These are phyloP conservation scores for Rhagologus leucostigma DNA, from an alignment of 2,113 vertebrate genomes.

Conservation along the genomic window DNA sequence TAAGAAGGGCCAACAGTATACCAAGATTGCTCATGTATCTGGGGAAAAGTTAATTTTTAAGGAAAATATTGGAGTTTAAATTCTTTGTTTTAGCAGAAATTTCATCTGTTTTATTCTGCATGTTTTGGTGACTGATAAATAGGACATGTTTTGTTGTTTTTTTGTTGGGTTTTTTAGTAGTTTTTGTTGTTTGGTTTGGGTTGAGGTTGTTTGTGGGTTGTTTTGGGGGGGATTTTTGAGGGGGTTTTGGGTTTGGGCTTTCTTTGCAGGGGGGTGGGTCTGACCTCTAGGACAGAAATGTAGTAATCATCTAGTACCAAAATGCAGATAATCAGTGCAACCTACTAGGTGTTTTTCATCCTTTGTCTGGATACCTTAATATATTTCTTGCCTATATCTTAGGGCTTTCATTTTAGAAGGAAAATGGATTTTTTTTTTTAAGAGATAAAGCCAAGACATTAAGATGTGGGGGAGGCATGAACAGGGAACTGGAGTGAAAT, in stretches of 20 bases:
- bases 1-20: not conserved
- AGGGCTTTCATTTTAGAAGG: not conserved
- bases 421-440: not conserved
- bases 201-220: not conserved
- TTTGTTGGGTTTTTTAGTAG: not conserved
- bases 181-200: not conserved
- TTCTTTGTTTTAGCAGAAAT: not conserved
- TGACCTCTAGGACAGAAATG: not conserved
- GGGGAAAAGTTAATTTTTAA: not conserved
- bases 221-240: not conserved
- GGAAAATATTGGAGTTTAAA: not conserved
- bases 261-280: accelerated
- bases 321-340: not conserved
- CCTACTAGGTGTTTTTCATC: not conserved
- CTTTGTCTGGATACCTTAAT: not conserved
- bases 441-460: not conserved
- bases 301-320: not conserved
- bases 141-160: not conserved
- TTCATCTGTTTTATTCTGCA: not conserved
- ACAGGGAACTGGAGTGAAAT: not conserved
- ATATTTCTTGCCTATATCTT: not conserved
- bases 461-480: not conserved
- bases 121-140: not conserved
- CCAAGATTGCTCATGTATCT: not conserved
- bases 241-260: not conserved